Base-by-base conservation (phyloP, 2,113 vertebrate species). In the Rhea pennata region DNA sequence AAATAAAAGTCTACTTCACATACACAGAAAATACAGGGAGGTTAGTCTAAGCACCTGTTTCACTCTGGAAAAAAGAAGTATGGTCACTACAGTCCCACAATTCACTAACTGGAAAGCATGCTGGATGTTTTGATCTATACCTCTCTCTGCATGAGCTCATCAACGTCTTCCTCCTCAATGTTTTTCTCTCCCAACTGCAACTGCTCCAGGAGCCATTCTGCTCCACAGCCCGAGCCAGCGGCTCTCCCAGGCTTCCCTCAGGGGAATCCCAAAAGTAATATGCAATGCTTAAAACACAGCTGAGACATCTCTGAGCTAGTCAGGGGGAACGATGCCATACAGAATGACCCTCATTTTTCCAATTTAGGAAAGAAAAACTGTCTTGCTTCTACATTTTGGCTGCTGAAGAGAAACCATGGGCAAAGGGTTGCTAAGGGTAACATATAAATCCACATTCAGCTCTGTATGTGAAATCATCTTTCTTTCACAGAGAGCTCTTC, bases 141-240 rank as follows among this genome's bases (percentile, higher is more conserved):
- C 71, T 80, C 31, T 51, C 58, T 84, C 27, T 77, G 8, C 20
- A 29, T 12, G 14, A 6, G 5, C 70, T 77, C 73, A 53, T 48
- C 11, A 44, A 31, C 51, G 14, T 53, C 74, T 77, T 77, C 15
- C 40, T 74, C 54, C 65, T 23, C 15, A 50, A 40, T 23, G 2
- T 84, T 71, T 84, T 23, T 36, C 46, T 80, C 0, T 58, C 59
- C 22, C 39, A 59, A 72, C 4, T 71, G 77, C 84, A 80, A 81
- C 61, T 58, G 15, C 42, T 71, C 79, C 56, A 81, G 81, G 9
- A 89, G 81, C 36, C 13, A 7, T 59, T 62, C 65, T 58, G 33
- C 59, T 70, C 42, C 39, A 29, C 1, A 0, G 40, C 10, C 0
- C 0, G 58, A 88, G 76, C 9, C 64, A 79, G 33, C 5, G 5